Percentiles rank a stretch among this genome's conserved stretches.
phyloP scores from a whole-genome alignment of 2,113 vertebrate species.

The Falco punctatus region DNA sequence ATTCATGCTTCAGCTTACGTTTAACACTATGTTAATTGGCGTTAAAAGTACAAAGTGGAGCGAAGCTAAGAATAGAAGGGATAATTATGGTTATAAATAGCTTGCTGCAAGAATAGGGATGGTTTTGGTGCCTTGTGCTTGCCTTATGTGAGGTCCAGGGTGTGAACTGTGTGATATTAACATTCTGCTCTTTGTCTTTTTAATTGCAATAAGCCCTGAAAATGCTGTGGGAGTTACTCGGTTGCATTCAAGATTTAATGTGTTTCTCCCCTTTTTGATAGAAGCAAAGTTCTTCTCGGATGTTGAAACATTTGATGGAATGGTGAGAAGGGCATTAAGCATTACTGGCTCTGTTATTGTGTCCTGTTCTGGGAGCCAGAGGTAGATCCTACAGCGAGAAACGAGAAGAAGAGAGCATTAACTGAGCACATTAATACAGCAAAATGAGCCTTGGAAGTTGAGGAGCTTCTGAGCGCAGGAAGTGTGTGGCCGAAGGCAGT shows the following conservation, averaged over 20 bases:
- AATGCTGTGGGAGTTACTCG: neutral
- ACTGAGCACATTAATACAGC: neutral
- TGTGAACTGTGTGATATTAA: neutral
- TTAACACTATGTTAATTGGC: constrained; percentile 20
- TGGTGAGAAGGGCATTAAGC: too few species aligned
- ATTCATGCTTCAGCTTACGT: neutral
- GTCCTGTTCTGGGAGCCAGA: neutral
- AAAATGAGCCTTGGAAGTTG: neutral
- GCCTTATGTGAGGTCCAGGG: neutral
- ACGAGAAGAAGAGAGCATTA: neutral
- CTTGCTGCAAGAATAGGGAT: constrained; percentile 14
- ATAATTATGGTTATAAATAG: constrained; percentile 62
- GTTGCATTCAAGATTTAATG: neutral
- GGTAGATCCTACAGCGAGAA: neutral
- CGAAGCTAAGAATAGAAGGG: constrained; percentile 60
- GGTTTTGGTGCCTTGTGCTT: neutral
- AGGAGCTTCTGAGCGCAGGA: neutral
- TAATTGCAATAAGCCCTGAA: rapidly evolving
- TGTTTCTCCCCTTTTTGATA: neutral
- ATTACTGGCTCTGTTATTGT: rapidly evolving
- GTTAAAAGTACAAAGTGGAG: constrained; percentile 47
- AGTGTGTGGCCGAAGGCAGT: neutral
- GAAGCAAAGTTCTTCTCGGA: neutral
- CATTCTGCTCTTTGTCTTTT: neutral
- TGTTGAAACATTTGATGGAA: neutral